phyloP scores from a whole-genome alignment of 2,113 vertebrate species.

The Chitala chitala region DNA sequence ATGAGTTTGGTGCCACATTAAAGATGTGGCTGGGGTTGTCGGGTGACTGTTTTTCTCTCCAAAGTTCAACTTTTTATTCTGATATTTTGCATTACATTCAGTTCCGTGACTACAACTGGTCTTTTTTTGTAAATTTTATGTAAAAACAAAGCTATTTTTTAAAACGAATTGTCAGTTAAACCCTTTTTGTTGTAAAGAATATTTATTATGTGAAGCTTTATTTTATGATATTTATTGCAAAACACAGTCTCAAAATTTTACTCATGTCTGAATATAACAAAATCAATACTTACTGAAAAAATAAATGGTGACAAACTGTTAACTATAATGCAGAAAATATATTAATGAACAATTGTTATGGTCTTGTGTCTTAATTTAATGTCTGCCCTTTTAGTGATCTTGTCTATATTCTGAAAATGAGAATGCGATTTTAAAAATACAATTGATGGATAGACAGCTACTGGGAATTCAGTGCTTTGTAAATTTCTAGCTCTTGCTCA shows the following conservation, averaged over 20 bases:
- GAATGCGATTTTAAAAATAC: too few species aligned
- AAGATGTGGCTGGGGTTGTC: conserved; percentile 43
- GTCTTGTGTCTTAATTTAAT: conserved; percentile 59
- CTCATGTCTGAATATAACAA: conserved; percentile 99
- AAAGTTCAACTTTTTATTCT: conserved; percentile 59
- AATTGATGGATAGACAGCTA: too few species aligned
- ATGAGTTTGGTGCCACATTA: conserved; percentile 49
- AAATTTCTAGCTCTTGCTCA: too few species aligned
- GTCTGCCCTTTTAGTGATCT: neutral
- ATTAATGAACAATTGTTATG: conserved; percentile 79
- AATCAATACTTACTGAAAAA: conserved; percentile 94
- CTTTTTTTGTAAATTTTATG: conserved; percentile 82
- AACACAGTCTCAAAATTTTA: conserved; percentile 94
- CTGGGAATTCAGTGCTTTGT: too few species aligned
- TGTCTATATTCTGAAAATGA: too few species aligned
- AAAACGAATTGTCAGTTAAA: conserved; percentile 86
- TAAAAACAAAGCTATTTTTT: conserved; percentile 96
- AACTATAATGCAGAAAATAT: conserved; percentile 99
- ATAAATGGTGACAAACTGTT: conserved; percentile 88
- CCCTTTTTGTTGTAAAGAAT: conserved; percentile 95
- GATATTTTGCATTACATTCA: conserved; percentile 44
- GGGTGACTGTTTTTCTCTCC: conserved; percentile 36
- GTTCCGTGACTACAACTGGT: conserved; percentile 37
- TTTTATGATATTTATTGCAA: conserved; percentile 99
- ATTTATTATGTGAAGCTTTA: conserved; percentile 99